phyloP scores from a whole-genome alignment of 2,797 vertebrate species.

The Neostethus bicornis region DNA sequence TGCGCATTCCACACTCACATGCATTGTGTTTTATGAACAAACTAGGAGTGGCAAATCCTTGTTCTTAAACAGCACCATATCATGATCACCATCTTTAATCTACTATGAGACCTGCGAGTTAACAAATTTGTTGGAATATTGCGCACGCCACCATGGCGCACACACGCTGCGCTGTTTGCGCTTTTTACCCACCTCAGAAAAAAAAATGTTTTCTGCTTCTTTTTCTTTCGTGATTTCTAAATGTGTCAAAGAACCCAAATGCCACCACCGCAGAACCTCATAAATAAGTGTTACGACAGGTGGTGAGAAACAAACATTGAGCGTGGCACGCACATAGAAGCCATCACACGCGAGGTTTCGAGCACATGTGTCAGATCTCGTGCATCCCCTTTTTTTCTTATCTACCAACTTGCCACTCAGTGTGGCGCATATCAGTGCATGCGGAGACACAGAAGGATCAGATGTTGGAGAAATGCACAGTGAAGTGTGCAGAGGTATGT shows the following conservation, averaged over 20 bases:
- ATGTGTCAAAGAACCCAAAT: not conserved
- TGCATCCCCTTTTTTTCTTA: not conserved
- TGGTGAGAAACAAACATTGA: not conserved
- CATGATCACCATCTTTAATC: slow-evolving; percentile 63
- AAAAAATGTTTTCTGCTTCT: not conserved
- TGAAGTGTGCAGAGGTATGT: slow-evolving; percentile 31
- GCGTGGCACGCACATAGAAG: not conserved
- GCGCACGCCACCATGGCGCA: slow-evolving; percentile 50
- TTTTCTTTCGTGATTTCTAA: slow-evolving; percentile 5
- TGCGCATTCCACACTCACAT: slow-evolving; percentile 11
- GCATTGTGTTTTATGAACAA: slow-evolving; percentile 35
- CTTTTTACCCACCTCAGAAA: slow-evolving; percentile 11
- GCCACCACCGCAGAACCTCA: not conserved
- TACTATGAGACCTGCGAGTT: slow-evolving; percentile 49
- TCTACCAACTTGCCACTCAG: slow-evolving; percentile 28
- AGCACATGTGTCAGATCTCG: slow-evolving; percentile 2
- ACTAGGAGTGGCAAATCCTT: slow-evolving; percentile 44
- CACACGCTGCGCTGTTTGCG: slow-evolving; percentile 16
- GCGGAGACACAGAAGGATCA: slow-evolving; percentile 49
- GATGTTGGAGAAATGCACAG: slow-evolving; percentile 40
- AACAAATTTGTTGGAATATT: slow-evolving; percentile 61
- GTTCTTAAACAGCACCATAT: slow-evolving; percentile 45
- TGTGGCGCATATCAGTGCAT: slow-evolving; percentile 37
- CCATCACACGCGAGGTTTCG: not conserved
- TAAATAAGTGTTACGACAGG: not conserved